phyloP scores from a whole-genome alignment of 2,797 vertebrate genomes.

The Takifugu rubripes region DNA sequence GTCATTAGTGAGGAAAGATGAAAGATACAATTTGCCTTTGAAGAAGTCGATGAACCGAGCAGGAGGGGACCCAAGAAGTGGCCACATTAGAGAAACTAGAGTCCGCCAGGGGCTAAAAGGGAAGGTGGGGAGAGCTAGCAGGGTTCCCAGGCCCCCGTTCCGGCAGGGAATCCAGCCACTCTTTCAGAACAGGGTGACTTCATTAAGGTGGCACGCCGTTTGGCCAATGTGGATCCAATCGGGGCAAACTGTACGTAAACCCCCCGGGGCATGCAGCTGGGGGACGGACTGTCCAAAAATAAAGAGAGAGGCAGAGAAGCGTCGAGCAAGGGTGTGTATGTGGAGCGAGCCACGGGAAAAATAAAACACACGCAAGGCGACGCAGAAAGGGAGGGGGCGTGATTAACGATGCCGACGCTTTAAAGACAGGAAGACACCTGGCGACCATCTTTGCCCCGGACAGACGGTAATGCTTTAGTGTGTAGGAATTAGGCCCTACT shows the following conservation, averaged over 20 bases:
- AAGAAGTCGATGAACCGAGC: constrained; percentile 35
- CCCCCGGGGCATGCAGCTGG: constrained; percentile 74
- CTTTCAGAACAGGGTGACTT: constrained; percentile 55
- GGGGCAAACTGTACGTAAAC: constrained; percentile 68
- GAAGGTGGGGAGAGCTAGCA: constrained; percentile 27
- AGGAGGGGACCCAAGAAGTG: constrained; percentile 38
- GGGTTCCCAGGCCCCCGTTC: constrained; percentile 26
- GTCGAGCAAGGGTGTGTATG: constrained; percentile 29
- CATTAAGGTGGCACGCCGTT: constrained; percentile 59
- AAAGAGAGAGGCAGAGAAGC: constrained; percentile 35
- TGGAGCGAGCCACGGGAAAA: constrained; percentile 40
- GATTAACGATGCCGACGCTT: constrained; percentile 73
- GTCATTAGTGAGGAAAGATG: constrained; percentile 53
- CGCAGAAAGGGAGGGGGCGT: constrained; percentile 44
- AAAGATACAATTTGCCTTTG: constrained; percentile 49
- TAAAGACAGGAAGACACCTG: constrained; percentile 78
- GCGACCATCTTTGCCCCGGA: constrained; percentile 71
- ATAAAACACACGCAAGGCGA: constrained; percentile 68
- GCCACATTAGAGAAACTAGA: constrained; percentile 50
- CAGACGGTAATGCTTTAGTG: constrained; percentile 67
- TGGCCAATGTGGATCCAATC: constrained; percentile 69
- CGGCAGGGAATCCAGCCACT: constrained; percentile 34
- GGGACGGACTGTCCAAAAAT: constrained; percentile 66
- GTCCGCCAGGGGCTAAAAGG: constrained; percentile 46
- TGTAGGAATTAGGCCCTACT: constrained; percentile 64